These are phyloP conservation scores for Pinna nobilis DNA, from an alignment of 1,140 invertebrate genomes.

Conservation along the genomic window DNA sequence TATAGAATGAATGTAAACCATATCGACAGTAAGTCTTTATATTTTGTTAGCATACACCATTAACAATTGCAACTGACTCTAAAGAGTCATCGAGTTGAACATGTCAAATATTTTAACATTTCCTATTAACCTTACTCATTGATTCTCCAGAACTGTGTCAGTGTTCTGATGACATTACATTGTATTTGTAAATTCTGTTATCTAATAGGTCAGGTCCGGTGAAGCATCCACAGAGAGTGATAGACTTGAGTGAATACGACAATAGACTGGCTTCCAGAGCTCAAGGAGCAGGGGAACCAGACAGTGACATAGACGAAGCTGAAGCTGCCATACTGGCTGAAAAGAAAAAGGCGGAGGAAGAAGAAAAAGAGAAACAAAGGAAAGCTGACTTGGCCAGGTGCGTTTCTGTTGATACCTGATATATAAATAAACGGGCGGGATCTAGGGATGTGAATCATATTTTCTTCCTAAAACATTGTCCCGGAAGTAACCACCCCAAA, in stretches of 20 bases:
- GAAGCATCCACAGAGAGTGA: conserved; percentile 31
- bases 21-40: too few species aligned
- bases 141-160: neutral
- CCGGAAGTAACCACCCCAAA: too few species aligned
- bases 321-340: conserved; percentile 7
- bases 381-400: conserved; percentile 43
- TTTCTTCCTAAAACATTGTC: too few species aligned
- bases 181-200: neutral
- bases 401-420: neutral
- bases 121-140: too few species aligned
- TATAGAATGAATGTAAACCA: too few species aligned
- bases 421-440: neutral
- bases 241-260: conserved; percentile 18
- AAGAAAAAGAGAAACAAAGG: conserved; percentile 43
- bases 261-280: neutral
- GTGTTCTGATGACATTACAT: neutral
- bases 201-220: conserved; percentile 2
- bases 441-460: too few species aligned
- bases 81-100: too few species aligned
- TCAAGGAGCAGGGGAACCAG: neutral
- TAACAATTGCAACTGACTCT: too few species aligned
- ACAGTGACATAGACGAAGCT: conserved; percentile 1
- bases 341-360: conserved; percentile 8
- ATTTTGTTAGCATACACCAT: too few species aligned
- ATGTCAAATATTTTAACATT: too few species aligned